Evolutionary conservation across 2,113 vertebrate species (phyloP).

Genomic region (Corydoras sp.): DNA sequence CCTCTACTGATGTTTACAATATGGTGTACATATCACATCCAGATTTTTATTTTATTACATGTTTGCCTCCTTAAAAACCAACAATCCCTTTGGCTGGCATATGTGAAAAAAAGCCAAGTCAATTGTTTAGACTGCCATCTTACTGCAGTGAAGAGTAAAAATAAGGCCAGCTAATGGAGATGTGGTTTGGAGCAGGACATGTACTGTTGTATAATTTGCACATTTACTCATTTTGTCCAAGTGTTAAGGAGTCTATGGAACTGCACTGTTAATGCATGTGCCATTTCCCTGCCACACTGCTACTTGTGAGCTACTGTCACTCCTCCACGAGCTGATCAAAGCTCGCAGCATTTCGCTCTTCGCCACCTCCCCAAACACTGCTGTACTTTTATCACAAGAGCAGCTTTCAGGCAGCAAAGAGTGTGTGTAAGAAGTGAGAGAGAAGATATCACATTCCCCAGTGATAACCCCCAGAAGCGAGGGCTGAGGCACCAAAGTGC

Average conservation of each 20-base stretch:
- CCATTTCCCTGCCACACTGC: constrained; percentile 28
- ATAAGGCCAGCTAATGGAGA: background rate
- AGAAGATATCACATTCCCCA: constrained; percentile 20
- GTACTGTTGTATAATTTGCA: background rate
- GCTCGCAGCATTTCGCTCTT: constrained; percentile 28
- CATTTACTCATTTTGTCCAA: background rate
- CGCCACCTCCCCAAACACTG: constrained; percentile 38
- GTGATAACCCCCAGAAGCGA: constrained; percentile 35
- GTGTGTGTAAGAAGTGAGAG: background rate
- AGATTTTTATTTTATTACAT: too few relatives aligned
- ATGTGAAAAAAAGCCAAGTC: constrained; percentile 7
- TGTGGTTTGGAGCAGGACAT: background rate
- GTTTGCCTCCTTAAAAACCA: too few relatives aligned
- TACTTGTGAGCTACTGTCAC: constrained; percentile 36
- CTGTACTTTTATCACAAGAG: constrained; percentile 36
- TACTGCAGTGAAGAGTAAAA: background rate
- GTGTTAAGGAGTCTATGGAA: constrained; percentile 25
- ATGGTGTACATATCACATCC: too few relatives aligned
- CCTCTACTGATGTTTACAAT: too few relatives aligned
- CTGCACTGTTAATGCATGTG: constrained; percentile 25
- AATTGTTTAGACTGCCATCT: background rate
- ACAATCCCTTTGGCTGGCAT: background rate
- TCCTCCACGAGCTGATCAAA: constrained; percentile 40
- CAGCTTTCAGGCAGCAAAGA: constrained; percentile 27
- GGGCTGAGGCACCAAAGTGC: constrained; percentile 19